Evolutionary conservation across 2,797 vertebrate species (phyloP).

Genomic region (Neopelma chrysocephalum): DNA sequence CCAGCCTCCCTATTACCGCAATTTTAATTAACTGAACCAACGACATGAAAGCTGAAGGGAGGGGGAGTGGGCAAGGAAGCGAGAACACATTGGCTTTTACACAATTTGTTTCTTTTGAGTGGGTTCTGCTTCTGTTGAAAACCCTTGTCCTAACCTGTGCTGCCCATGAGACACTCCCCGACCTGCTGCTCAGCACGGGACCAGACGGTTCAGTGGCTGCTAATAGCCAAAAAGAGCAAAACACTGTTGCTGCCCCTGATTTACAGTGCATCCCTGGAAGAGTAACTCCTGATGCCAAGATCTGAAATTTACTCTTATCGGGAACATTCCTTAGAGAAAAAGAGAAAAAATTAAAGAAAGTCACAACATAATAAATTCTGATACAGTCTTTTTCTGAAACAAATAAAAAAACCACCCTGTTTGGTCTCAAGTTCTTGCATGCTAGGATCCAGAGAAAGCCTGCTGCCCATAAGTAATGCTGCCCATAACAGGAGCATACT

Average conservation of each 20-base stretch:
- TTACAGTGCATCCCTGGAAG: not conserved
- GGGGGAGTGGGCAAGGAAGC: constrained; percentile 25
- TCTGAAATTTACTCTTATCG: not conserved
- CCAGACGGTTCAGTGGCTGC: fast-evolving
- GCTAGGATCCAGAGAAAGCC: not conserved
- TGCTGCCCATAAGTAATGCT: not conserved
- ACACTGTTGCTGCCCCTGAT: not conserved
- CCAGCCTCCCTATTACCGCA: constrained; percentile 58
- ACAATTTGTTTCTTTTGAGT: constrained; percentile 40
- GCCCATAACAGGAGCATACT: not conserved
- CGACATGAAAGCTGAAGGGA: constrained; percentile 56
- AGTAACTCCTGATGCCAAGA: not conserved
- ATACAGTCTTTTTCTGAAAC: not conserved
- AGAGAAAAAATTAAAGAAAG: not conserved
- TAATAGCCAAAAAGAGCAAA: not conserved
- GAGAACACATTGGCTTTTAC: constrained; percentile 52
- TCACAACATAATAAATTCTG: not conserved
- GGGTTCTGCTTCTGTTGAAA: not conserved
- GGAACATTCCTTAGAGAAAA: not conserved
- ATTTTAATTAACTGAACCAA: constrained; percentile 70
- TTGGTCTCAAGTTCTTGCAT: not conserved
- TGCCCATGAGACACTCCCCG: not conserved
- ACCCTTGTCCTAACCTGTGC: not conserved
- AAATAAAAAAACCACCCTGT: not conserved
- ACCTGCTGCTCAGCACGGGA: not conserved